phyloP scores from a whole-genome alignment of 2,888 invertebrate genomes.

The Cephus nigrinus region DNA sequence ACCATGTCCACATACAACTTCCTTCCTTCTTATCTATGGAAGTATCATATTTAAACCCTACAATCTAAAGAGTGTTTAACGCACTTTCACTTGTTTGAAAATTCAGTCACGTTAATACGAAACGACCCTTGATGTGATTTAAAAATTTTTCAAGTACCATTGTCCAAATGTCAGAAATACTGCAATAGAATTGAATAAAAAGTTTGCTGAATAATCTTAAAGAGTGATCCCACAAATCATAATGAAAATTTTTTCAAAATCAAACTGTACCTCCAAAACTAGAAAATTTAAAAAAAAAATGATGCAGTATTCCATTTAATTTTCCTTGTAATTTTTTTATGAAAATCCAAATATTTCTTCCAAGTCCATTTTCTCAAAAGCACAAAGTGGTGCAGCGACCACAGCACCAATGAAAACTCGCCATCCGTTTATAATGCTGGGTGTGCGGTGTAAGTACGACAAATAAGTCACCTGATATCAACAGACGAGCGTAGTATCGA shows the following conservation, averaged over 20 bases:
- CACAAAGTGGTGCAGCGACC: background rate
- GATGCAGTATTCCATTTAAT: background rate
- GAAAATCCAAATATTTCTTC: background rate
- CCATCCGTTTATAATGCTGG: background rate
- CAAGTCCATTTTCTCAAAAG: background rate
- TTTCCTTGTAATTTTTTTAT: background rate
- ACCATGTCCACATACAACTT: conserved; percentile 31
- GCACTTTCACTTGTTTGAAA: background rate
- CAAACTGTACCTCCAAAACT: background rate
- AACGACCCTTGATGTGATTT: background rate
- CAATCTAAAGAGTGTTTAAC: background rate
- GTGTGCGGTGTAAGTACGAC: background rate
- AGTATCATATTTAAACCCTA: background rate
- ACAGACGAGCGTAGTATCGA: background rate
- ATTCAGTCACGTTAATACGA: background rate
- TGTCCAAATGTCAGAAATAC: background rate
- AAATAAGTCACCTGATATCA: background rate
- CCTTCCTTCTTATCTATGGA: conserved; percentile 2
- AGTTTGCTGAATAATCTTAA: no score
- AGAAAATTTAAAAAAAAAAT: background rate
- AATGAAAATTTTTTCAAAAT: background rate
- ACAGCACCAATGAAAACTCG: conserved; percentile 1
- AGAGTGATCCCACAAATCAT: no score
- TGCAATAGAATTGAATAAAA: background rate
- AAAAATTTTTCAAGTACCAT: background rate